Conservation (phyloP, 2,113 vertebrate species). For the Myrmecobius fasciatus region DNA sequence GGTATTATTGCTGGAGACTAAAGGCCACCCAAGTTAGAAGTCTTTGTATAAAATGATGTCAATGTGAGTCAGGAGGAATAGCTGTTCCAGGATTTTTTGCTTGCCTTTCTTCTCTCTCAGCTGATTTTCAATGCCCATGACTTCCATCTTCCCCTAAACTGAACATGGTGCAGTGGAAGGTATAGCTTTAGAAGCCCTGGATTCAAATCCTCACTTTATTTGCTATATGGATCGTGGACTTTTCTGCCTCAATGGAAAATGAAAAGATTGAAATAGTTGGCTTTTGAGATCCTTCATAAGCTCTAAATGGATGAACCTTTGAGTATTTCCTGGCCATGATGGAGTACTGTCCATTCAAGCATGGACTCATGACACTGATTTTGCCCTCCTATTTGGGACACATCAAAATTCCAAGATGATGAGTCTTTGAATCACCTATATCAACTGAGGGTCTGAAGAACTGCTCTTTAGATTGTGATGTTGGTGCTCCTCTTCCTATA, state of each 20-base stretch:
- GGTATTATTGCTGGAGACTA: background rate
- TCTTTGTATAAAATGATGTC: background rate
- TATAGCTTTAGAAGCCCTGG: background rate
- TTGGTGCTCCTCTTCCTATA: background rate
- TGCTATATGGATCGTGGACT: background rate
- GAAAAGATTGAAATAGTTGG: background rate
- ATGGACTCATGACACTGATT: background rate
- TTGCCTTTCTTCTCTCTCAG: background rate
- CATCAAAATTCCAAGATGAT: background rate
- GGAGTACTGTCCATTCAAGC: background rate
- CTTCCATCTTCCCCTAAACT: background rate
- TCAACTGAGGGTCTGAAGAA: background rate
- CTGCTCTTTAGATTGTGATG: background rate
- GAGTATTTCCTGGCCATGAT: background rate
- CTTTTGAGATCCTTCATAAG: background rate
- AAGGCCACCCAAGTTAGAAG: background rate
- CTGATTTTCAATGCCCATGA: background rate
- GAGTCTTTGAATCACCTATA: accelerated
- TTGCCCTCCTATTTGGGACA: background rate
- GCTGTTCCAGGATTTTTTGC: background rate
- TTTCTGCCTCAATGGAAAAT: background rate
- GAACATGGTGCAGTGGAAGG: background rate
- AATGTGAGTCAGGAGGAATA: background rate
- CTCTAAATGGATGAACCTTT: background rate
- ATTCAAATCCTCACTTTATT: background rate